These are phyloP conservation scores for Rhinolophus ferrumequinum DNA, from an alignment of 2,113 vertebrate species.

Conservation along the genomic window DNA sequence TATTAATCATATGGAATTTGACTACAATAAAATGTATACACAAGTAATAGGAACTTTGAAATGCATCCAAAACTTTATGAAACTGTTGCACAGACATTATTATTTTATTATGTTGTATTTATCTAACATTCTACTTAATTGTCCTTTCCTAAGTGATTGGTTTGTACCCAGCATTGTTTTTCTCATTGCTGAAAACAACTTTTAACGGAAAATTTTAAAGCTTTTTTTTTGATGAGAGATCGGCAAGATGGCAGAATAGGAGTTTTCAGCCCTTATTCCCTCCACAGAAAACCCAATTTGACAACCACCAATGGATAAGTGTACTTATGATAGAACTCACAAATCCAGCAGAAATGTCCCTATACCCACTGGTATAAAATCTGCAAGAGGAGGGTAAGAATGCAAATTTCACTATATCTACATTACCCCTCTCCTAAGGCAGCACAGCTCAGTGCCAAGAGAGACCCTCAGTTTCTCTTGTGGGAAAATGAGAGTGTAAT, in stretches of 20 bases:
- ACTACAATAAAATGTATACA: background rate
- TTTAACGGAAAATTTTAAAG: background rate
- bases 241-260: background rate
- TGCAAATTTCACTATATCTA: background rate
- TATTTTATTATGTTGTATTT: background rate
- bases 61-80: background rate
- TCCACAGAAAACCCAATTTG: background rate
- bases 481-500: too few species aligned
- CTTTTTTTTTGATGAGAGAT: background rate
- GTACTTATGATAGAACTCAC: background rate
- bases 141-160: background rate
- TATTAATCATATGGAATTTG: background rate
- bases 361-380: rapidly evolving
- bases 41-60: background rate
- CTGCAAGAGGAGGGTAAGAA: background rate
- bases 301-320: background rate
- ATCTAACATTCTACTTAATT: background rate
- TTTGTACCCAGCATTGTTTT: background rate
- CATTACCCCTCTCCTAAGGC: background rate
- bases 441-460: background rate
- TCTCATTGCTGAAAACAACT: background rate
- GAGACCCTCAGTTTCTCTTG: background rate
- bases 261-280: background rate
- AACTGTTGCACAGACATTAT: background rate
- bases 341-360: background rate